Base-by-base conservation (phyloP, 92 coral and sea anemone genomes). In the Bergia puertoricense region DNA sequence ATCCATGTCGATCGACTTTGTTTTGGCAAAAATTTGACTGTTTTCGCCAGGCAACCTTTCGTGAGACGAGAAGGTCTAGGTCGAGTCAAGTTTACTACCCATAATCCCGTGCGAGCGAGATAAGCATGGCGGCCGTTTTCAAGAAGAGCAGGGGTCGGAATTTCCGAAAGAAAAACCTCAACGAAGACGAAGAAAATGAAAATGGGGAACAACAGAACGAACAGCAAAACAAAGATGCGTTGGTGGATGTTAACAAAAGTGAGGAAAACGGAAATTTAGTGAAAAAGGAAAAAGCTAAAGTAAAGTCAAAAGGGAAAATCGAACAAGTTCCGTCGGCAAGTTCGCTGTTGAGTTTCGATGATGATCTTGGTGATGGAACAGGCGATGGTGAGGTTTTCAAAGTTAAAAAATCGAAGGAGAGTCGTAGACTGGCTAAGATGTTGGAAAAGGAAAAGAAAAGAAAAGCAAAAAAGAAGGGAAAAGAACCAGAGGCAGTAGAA, bases 361-460 rank as follows among this genome's bases (percentile, higher is more conserved):
- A 97, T 71, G 87, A 84, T 44, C 30, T 84, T 16, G 51, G 54
- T 18, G 95, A 91, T 30, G 30, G 30, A 20, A 90, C 78, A 4
- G 93, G 86, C 46, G 94, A 77, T 0, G 75, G 86, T 50, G 96
- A 95, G 85, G 94, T 94, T 89, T 97, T 97, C 67, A 94, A 97
- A 85, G 96, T 97, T 36, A 94, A 93, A 76, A 97, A 97, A 86
- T 94, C 99, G 4, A 97, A 97, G 88, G 98, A 97, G 86, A 97
- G 99, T 87, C 98, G 99, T 65, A 91, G 93, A 66, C 71, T 97
- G 89, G 94, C 98, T 50, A 97, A 94, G 89, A 96, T 92, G 81
- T 80, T 93, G 16, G 92, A 86, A 20, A 92, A 91, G 76, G 96
- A 91, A 44, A 92, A 94, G 86, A 92, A 93, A 72, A 91, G 90